Evolutionary conservation across 2,113 vertebrate genomes (phyloP), one percentile per base, ranked within the genome.

Genomic region (Cromileptes altivelis): DNA sequence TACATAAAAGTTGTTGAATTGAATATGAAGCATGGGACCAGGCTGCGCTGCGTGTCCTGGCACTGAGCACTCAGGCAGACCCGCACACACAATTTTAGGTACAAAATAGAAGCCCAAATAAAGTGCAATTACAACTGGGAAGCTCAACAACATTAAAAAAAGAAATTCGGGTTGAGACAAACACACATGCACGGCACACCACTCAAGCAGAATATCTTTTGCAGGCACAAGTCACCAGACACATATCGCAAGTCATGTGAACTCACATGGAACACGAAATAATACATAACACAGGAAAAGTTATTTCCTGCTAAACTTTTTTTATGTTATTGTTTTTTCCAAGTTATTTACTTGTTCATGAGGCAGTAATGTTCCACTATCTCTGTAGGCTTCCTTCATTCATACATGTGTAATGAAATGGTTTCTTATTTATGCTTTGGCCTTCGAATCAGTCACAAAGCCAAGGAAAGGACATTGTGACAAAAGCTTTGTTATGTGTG

Each of bases 1-100:
- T 86, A 78, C 68, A 76, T 83, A 19, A 67, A 87, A 71, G 70
- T 77, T 60, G 62, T 27, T 89, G 85, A 88, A 89, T 88, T 84
- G 65, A 86, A 76, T 65, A 88, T 89, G 76, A 82, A 76, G 68
- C 53, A 4, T 27, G 82, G 74, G 84, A 80, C 18, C 71, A 13
- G 49, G 60, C 23, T 40, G 47, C 7, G 14, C 68, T 80, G 70
- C 64, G 58, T 52, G 55, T 80, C 75, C 62, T 77, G 75, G 78
- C 42, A 40, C 55, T 17, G 53, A 8, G 79, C 77, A 55, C 47
- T 65, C 30, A 49, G 63, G 49, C 27, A 77, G 57, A 75, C 37
- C 25, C 68, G 13, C 72, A 71, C 11, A 3, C 49, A 79, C 64
- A 73, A 18, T 62, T 73, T 15, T 25, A 37, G 65, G 71, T 75